Base-by-base conservation (phyloP, 2,113 vertebrate genomes). In the Ammodytes marinus region DNA sequence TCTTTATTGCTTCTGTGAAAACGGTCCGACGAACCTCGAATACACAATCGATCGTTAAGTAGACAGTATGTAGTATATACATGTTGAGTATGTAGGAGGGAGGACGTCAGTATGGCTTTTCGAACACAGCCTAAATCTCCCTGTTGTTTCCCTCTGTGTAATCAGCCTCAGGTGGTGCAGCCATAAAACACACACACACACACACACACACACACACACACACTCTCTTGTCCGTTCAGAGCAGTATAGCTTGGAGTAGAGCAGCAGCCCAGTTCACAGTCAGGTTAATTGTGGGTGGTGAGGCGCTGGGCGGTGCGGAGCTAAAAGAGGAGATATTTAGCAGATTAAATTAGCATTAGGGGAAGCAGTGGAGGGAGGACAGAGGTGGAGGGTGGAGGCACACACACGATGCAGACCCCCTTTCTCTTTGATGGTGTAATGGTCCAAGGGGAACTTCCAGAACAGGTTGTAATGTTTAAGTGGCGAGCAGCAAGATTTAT, bases 281-380 rank as follows among this genome's bases (percentile, higher is more conserved):
- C 71, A 59, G 83, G 91, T 94, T 94, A 92, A 92, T 92, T 89
- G 88, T 88, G 58, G 73, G 75, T 85, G 73, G 83, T n/a, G 68
- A 82, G 63, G 80, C 59, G 57, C 57, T 63, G 74, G 85, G 87
- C 52, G 68, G 70, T 77, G 75, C 46, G 42, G 74, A 79, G 76
- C 78, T 85, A 67, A 79, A 71, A 79, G 79, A 85, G 90, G 84
- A 86, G 76, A 91, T 92, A 93, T 82, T 93, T 90, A 92, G 82
- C 59, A 80, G 91, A 91, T 90, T 74, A 91, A 90, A 93, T 92
- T 79, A 89, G 77, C 82, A 83, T 81, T 85, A 85, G 79, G 27
- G 74, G 78, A 39, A 61, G n/a, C 60, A 77, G 68, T 1, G 2
- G 64, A 69, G 37, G 37, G 46, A 59, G 15, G 55, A 15, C 49